Evolutionary conservation across 2,797 vertebrate genomes (phyloP), one percentile per base, ranked within the genome.

Genomic region (Leptoclinus maculatus): DNA sequence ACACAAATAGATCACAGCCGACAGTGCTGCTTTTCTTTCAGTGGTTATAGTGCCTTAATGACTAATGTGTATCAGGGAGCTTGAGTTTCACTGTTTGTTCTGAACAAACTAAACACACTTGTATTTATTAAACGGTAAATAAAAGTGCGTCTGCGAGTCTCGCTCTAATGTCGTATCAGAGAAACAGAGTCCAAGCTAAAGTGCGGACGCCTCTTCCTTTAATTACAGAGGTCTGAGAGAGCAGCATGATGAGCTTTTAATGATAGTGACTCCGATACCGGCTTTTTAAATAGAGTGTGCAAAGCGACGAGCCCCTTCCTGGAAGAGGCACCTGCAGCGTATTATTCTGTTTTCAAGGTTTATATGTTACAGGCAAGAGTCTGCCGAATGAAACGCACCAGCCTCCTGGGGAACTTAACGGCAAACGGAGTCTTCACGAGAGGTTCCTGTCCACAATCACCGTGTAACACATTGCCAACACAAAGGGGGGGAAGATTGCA

Each of bases 161-260:
- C 47, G 38, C 76, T 85, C 21, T 66, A 56, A 70, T n/a, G 38
- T n/a, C 0, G 6, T 21, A 66, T 77, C 39, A 74, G 60, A 82
- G 63, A 66, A 17, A 54, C 27, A 70, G 19, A 76, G 62, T 58
- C 71, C 7, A 36, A 56, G 25, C 54, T 71, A 39, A 71, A 79
- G 66, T 49, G 54, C 58, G 74, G 25, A 76, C 23, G 53, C 71
- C 73, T 83, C 75, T 72, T 78, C 45, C 49, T 72, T 76, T 82
- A 78, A 83, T 80, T 83, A 85, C 58, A 72, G 67, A 67, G 71
- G 67, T 73, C 71, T 83, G 41, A 17, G 39, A 78, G 60, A 69
- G 68, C 58, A 77, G 56, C 43, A 41, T 74, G 62, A 86, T 82
- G 69, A 86, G 71, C 53, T 83, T 87, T 88, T 84, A 85, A 91